Percentiles rank a stretch among this genome's conserved stretches.
Conservation (phyloP, 2,888 invertebrate genomes). For the Agrypnus murinus region DNA sequence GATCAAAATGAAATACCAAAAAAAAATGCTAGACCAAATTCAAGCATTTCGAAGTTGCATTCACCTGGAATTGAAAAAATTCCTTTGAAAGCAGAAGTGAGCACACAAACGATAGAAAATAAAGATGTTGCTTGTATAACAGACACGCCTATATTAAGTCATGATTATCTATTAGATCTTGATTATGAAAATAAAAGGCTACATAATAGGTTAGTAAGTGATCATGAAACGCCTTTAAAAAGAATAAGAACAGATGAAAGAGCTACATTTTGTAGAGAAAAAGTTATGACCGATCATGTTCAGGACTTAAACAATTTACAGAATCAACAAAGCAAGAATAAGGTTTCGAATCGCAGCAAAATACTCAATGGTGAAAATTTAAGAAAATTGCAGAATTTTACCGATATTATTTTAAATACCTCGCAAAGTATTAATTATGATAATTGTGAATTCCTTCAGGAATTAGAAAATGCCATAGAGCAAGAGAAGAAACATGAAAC, state of each 20-base stretch:
- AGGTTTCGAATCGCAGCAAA: conserved; percentile 25
- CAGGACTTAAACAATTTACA: conserved; percentile 43
- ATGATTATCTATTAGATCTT: conserved; percentile 33
- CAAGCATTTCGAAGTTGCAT: conserved; percentile 58
- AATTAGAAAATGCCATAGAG: conserved; percentile 36
- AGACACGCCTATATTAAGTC: conserved; percentile 47
- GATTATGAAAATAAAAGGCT: conserved; percentile 21
- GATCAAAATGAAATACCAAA: not conserved
- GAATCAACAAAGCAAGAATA: not conserved
- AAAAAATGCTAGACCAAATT: conserved; percentile 24
- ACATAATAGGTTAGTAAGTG: not conserved
- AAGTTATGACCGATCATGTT: conserved; percentile 21
- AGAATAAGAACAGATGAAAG: not conserved
- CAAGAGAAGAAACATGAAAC: not conserved
- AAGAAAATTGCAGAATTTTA: conserved; percentile 45
- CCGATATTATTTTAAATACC: conserved; percentile 44
- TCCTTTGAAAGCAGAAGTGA: conserved; percentile 49
- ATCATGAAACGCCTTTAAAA: conserved; percentile 31
- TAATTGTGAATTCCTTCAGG: conserved; percentile 21
- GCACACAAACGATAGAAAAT: conserved; percentile 44
- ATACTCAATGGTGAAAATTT: conserved; percentile 25
- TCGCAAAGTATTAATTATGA: conserved; percentile 32
- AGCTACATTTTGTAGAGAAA: conserved; percentile 1
- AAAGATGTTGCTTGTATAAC: conserved; percentile 3
- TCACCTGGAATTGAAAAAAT: conserved; percentile 59